These are phyloP conservation scores for Epinephelus malabaricus DNA, from an alignment of 2,797 vertebrate species.

Conservation along the genomic window DNA sequence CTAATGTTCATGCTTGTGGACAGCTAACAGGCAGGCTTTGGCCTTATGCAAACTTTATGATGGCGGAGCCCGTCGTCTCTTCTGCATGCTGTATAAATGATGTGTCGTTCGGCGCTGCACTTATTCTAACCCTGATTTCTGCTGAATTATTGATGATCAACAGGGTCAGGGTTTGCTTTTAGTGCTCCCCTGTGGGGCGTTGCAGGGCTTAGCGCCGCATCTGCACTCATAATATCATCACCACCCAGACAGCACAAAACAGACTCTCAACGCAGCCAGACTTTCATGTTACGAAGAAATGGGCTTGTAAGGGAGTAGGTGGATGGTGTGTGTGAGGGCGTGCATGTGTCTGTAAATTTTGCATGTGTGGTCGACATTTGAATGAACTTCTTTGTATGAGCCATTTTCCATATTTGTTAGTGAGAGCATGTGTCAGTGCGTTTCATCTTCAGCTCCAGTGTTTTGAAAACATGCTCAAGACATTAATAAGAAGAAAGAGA, in stretches of 20 bases:
- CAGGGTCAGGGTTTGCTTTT: slow-evolving; percentile 91
- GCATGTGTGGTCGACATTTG: not conserved
- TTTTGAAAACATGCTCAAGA: not conserved
- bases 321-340: not conserved
- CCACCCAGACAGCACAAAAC: slow-evolving; percentile 67
- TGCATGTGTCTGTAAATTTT: slow-evolving; percentile 1
- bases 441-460: not conserved
- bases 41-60: slow-evolving; percentile 93
- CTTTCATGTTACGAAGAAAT: slow-evolving; percentile 52
- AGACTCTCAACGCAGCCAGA: slow-evolving; percentile 66
- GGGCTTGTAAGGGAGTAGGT: slow-evolving; percentile 22
- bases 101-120: slow-evolving; percentile 87
- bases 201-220: slow-evolving; percentile 68
- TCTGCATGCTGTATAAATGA: slow-evolving; percentile 83
- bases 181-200: slow-evolving; percentile 86
- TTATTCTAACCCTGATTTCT: slow-evolving; percentile 93
- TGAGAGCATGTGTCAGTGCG: not conserved
- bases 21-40: slow-evolving; percentile 82
- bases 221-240: slow-evolving; percentile 88
- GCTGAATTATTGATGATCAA: slow-evolving; percentile 94
- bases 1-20: slow-evolving; percentile 86
- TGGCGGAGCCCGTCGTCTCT: slow-evolving; percentile 80
- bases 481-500: not conserved
- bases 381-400: not conserved
- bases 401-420: slow-evolving; percentile 14